Conservation (phyloP, 2,888 invertebrate genomes). For the Orchestes rusci region DNA sequence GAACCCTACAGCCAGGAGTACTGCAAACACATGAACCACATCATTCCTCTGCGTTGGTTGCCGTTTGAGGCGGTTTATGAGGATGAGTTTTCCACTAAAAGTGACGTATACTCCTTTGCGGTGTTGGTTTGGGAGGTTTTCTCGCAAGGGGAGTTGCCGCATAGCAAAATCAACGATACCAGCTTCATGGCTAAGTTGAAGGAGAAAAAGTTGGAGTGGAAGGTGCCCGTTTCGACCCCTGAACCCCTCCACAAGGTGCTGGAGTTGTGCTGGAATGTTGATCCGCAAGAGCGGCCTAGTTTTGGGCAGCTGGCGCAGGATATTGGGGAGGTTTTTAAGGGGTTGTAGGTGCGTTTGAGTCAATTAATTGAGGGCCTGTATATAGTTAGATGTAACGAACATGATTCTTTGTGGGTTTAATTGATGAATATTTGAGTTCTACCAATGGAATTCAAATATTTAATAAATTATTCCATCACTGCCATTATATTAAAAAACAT, state of each 20-base stretch:
- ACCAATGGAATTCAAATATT: too few species aligned
- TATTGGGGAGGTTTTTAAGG: conserved; percentile 46
- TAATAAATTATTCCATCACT: too few species aligned
- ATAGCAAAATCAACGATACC: conserved; percentile 68
- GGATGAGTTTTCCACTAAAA: conserved; percentile 86
- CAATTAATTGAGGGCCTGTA: neutral
- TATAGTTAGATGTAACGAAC: too few species aligned
- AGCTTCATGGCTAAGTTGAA: conserved; percentile 61
- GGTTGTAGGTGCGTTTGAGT: conserved; percentile 35
- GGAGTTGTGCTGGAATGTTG: conserved; percentile 56
- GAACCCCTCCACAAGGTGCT: conserved; percentile 53
- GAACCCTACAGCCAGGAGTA: conserved; percentile 89
- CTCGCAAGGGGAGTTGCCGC: conserved; percentile 69
- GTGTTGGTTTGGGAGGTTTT: conserved; percentile 88
- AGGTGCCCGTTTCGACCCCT: conserved; percentile 57
- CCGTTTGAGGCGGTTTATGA: conserved; percentile 84
- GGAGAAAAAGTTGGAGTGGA: conserved; percentile 60
- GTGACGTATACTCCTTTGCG: conserved; percentile 88
- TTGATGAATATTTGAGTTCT: too few species aligned
- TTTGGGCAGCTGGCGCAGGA: conserved; percentile 54
- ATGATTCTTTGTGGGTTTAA: too few species aligned
- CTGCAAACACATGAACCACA: conserved; percentile 74
- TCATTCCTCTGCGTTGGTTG: conserved; percentile 85
- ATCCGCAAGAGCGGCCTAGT: conserved; percentile 62
- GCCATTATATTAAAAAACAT: too few species aligned